phyloP scores from a whole-genome alignment of 2,113 vertebrate species.

The Zosterops borbonicus region DNA sequence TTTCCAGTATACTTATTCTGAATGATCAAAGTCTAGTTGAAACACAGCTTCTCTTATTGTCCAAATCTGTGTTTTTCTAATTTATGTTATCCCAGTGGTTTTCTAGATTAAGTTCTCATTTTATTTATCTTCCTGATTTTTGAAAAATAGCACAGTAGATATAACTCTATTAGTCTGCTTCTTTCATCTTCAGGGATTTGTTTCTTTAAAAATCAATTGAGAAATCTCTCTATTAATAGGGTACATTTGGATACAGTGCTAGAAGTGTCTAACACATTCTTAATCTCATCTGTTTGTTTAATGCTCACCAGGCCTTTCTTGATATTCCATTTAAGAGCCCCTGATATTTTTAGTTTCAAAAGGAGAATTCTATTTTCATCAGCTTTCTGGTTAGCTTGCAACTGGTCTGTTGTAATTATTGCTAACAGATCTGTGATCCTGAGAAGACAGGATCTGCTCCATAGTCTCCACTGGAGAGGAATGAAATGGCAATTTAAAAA shows the following conservation, averaged over 20 bases:
- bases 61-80: not conserved
- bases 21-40: not conserved
- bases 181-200: not conserved
- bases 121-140: not conserved
- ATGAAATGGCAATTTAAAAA: not conserved
- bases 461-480: not conserved
- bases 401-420: not conserved
- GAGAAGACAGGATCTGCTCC: not conserved
- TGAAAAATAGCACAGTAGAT: not conserved
- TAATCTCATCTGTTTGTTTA: constrained; percentile 29
- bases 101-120: not conserved
- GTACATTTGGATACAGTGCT: constrained; percentile 24
- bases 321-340: not conserved
- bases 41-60: not conserved
- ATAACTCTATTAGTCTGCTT: not conserved
- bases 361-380: not conserved
- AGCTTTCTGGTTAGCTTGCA: not conserved
- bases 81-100: not conserved
- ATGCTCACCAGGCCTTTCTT: constrained; percentile 2
- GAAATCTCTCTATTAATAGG: constrained; percentile 27
- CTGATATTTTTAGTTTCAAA: constrained; percentile 13
- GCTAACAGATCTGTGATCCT: constrained; percentile 2
- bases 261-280: not conserved
- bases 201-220: not conserved
- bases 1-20: not conserved